phyloP scores from a whole-genome alignment of 2,888 invertebrate genomes.

The Hermodice carunculata region DNA sequence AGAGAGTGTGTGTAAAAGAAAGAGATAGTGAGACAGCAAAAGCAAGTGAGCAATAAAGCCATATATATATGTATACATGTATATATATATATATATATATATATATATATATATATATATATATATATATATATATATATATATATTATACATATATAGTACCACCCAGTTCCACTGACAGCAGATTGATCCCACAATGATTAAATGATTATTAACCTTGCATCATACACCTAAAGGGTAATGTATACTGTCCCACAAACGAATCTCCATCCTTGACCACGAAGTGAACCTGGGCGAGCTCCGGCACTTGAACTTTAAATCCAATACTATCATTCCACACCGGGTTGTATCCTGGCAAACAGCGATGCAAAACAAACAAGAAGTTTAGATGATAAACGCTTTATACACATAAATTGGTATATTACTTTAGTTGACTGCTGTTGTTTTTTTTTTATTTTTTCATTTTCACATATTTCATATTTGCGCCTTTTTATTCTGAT shows the following conservation, averaged over 20 bases:
- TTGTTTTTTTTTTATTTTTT: no score
- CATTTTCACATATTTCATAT: no score
- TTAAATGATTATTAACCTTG: slow-evolving; percentile 65
- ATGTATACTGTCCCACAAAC: slow-evolving; percentile 70
- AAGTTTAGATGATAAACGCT: no score
- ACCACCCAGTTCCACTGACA: no score
- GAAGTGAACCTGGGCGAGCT: slow-evolving; percentile 72
- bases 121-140: slow-evolving; percentile 21
- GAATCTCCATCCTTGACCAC: slow-evolving; percentile 67
- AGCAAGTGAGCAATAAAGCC: not conserved
- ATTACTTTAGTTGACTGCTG: no score
- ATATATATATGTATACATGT: slow-evolving; percentile 10
- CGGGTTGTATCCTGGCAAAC: slow-evolving; percentile 73
- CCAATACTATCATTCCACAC: slow-evolving; percentile 73
- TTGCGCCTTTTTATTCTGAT: no score
- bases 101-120: slow-evolving; percentile 20
- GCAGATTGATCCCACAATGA: not conserved
- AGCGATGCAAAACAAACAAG: no score
- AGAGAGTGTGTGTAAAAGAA: no score
- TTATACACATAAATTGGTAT: no score
- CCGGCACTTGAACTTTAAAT: slow-evolving; percentile 72
- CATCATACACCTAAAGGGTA: slow-evolving; percentile 70
- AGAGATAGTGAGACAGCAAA: no score
- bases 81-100: slow-evolving; percentile 15
- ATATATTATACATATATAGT: no score